Evolutionary conservation across 2,797 vertebrate species (phyloP).

Genomic region (Ctenosaura bakeri): DNA sequence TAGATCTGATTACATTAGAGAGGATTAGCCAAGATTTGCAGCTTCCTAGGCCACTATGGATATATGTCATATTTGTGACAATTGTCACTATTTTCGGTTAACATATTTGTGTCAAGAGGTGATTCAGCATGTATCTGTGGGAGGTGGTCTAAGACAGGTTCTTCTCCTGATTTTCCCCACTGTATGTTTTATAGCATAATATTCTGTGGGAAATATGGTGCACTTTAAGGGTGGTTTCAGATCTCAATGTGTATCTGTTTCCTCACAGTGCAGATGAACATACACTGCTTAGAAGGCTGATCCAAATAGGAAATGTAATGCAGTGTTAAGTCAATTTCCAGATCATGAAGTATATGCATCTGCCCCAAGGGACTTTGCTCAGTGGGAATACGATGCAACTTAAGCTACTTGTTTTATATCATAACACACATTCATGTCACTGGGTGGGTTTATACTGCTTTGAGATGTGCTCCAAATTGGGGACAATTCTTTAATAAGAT

Average conservation of each 20-base stretch:
- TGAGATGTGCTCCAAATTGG: slow-evolving; percentile 1
- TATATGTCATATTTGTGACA: neutral
- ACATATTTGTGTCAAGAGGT: neutral
- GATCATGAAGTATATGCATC: neutral
- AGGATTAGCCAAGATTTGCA: neutral
- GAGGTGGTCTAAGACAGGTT: neutral
- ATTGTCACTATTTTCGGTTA: neutral
- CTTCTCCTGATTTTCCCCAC: neutral
- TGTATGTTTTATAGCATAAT: neutral
- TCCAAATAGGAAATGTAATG: neutral
- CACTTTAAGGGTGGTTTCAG: neutral
- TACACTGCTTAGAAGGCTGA: neutral
- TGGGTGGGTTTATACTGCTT: neutral
- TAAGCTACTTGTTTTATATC: neutral
- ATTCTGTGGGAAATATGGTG: neutral
- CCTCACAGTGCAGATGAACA: neutral
- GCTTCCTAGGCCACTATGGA: neutral
- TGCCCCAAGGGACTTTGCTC: neutral
- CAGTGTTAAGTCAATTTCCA: neutral
- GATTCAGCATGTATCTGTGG: neutral
- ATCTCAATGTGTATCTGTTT: neutral
- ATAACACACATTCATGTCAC: neutral
- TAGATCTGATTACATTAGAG: neutral
- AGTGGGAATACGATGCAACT: neutral
- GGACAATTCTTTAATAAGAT: slow-evolving; percentile 59